Evolutionary conservation across 2,113 vertebrate species (phyloP), one percentile per base, ranked within the genome.

Genomic region (Grus americana): DNA sequence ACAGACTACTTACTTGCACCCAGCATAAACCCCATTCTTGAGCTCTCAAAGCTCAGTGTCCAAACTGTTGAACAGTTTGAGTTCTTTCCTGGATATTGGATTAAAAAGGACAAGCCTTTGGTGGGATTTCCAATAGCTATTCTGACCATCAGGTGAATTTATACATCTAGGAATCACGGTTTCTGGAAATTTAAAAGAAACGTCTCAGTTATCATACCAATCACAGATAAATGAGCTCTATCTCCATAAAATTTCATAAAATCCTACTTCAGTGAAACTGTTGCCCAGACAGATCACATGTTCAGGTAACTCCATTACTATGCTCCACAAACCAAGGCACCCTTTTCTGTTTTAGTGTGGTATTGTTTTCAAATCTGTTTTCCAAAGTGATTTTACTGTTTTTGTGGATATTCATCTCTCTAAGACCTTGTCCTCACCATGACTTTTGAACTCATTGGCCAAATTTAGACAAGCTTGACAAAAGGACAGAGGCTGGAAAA

Each of bases 141-240:
- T 86, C 57, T 79, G 66, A 82, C 62, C 96, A 67, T 24, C 85
- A 82, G 78, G 66, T 91, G 58, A 68, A 88, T 95, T 72, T 90
- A 67, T 72, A 36, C 34, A 89, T 62, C 74, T 62, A 86, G 81
- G 40, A 96, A 90, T 82, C 79, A 72, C 2, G 2, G 29, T 82
- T 92, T 79, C 62, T 82, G 66, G 84, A 82, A 91, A 88, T 88
- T 71, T 66, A 73, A 87, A 94, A 85, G 47, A 94, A 89, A 65
- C 91, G 78, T 54, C 47, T 62, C 70, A 40, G 49, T 92, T 92
- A 89, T 71, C 61, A 67, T 49, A 76, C 30, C 65, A 85, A 76
- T 89, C 81, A 87, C 65, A 71, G 57, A 78, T 24, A 93, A 92
- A 91, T 50, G 38, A 93, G 29, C 18, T 95, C 40, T 84, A 71